These are phyloP conservation scores for Mus pahari DNA, from an alignment of 2,113 vertebrate genomes.

Conservation along the genomic window DNA sequence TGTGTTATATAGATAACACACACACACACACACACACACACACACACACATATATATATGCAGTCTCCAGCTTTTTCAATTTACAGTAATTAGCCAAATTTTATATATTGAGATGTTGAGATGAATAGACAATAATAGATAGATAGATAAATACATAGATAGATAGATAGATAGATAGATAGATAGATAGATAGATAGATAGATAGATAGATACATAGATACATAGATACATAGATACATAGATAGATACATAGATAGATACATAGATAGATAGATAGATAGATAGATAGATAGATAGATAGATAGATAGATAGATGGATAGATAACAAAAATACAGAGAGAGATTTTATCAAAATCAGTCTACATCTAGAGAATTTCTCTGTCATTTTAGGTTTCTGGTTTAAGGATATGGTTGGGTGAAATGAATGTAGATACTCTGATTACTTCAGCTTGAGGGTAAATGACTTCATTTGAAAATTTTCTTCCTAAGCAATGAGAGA, in stretches of 20 bases:
- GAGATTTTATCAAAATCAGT: neutral
- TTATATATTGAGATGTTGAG: no score
- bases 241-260: no score
- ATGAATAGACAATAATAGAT: neutral
- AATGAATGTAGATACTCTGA: constrained; percentile 71
- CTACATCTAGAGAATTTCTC: neutral
- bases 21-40: no score
- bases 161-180: neutral
- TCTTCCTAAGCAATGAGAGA: constrained; percentile 76
- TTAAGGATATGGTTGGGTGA: constrained; percentile 63
- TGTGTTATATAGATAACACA: neutral
- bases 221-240: no score
- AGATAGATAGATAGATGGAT: accelerated
- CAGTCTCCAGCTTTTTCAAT: no score
- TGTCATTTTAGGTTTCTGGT: neutral
- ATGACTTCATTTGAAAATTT: constrained; percentile 75
- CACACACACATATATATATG: no score
- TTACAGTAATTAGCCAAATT: no score
- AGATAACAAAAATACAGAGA: neutral
- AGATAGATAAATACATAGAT: neutral
- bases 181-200: neutral
- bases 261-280: no score
- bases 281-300: neutral
- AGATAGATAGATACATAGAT: neutral
- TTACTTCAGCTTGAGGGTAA: constrained; percentile 70